These are phyloP conservation scores for Calidris pugnax DNA, from an alignment of 2,113 vertebrate genomes.

Conservation along the genomic window DNA sequence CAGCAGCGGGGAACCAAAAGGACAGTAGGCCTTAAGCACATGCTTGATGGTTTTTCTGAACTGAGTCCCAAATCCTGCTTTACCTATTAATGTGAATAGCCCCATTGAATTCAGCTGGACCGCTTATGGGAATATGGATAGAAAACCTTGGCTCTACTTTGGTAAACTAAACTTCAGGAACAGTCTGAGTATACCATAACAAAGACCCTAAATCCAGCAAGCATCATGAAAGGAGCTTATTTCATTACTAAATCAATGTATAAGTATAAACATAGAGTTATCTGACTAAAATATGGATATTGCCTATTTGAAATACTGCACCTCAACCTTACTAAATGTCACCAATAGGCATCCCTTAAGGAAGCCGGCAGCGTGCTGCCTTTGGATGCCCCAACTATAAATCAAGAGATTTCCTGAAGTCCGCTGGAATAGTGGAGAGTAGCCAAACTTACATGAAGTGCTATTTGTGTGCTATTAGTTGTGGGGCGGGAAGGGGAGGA, in stretches of 20 bases:
- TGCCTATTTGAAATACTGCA: slow-evolving; percentile 65
- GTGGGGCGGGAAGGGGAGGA: slow-evolving; percentile 1
- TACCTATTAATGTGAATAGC: slow-evolving; percentile 35
- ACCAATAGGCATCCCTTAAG: slow-evolving; percentile 58
- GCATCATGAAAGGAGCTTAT: slow-evolving; percentile 49
- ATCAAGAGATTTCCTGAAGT: slow-evolving; percentile 69
- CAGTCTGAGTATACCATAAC: slow-evolving; percentile 31
- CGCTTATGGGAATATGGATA: neutral
- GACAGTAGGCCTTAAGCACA: neutral
- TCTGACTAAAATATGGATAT: slow-evolving; percentile 66
- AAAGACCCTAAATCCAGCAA: slow-evolving; percentile 60
- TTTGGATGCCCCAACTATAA: slow-evolving; percentile 59
- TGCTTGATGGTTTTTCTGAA: neutral
- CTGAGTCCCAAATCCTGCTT: neutral
- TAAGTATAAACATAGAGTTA: slow-evolving; percentile 49
- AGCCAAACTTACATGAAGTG: slow-evolving; percentile 61
- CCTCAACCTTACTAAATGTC: slow-evolving; percentile 50
- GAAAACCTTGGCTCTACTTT: slow-evolving; percentile 26
- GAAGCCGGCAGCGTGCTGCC: slow-evolving; percentile 59
- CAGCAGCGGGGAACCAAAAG: neutral
- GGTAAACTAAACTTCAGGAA: slow-evolving; percentile 52
- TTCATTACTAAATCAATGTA: slow-evolving; percentile 66
- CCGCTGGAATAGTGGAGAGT: slow-evolving; percentile 61
- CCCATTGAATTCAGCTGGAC: slow-evolving; percentile 15
- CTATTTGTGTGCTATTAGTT: slow-evolving; percentile 65